These are phyloP conservation scores for Saccostrea cuccullata DNA, from an alignment of 1,140 invertebrate species.

Conservation along the genomic window DNA sequence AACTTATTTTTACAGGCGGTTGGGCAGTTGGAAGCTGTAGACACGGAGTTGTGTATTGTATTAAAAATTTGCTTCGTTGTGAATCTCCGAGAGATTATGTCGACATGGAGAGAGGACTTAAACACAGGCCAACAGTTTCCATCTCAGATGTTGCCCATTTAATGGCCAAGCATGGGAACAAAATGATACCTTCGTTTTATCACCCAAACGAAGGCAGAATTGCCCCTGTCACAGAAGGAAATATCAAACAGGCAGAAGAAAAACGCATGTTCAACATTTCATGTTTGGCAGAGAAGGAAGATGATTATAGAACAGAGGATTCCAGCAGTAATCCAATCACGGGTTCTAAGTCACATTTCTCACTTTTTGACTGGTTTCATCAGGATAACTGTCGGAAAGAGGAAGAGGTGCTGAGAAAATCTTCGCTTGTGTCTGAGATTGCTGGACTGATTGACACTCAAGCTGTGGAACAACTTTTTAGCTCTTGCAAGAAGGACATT, in stretches of 20 bases:
- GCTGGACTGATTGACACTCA: constrained; percentile 26
- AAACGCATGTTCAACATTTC: not conserved
- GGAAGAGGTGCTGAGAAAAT: constrained; percentile 37
- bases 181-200: constrained; percentile 8
- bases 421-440: constrained; percentile 12
- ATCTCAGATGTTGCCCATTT: constrained; percentile 45
- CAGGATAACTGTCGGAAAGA: constrained; percentile 12
- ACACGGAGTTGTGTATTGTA: constrained; percentile 37
- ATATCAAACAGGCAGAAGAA: constrained; percentile 15
- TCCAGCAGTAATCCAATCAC: constrained; percentile 38
- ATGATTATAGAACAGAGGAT: not conserved
- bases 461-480: constrained; percentile 44
- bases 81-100: constrained; percentile 45
- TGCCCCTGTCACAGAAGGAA: constrained; percentile 14
- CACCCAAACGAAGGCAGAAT: constrained; percentile 43
- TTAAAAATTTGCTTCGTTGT: constrained; percentile 28
- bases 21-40: constrained; percentile 43
- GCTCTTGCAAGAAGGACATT: constrained; percentile 35
- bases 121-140: constrained; percentile 45
- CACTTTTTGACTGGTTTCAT: constrained; percentile 43
- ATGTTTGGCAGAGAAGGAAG: not conserved
- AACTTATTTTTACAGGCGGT: constrained; percentile 25
- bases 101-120: constrained; percentile 20
- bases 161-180: constrained; percentile 41
- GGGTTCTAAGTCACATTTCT: not conserved